These are phyloP conservation scores for Hypomecis atomaria DNA, from an alignment of 2,888 invertebrate species.

Conservation along the genomic window DNA sequence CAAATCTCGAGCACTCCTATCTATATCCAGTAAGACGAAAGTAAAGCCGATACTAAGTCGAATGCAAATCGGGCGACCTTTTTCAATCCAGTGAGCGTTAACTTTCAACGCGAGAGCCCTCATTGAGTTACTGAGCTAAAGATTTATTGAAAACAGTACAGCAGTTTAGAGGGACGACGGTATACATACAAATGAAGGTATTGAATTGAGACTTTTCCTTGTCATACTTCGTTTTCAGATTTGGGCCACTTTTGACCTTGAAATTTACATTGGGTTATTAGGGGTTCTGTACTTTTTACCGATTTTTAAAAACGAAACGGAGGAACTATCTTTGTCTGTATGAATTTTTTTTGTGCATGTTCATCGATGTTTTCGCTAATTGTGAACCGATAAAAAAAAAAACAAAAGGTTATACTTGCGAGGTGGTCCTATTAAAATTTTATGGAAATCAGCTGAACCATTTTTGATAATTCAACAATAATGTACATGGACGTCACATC, in stretches of 20 bases:
- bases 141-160: constrained; percentile 78
- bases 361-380: no score
- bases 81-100: constrained; percentile 71
- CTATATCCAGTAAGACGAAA: constrained; percentile 37
- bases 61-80: constrained; percentile 74
- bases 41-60: constrained; percentile 47
- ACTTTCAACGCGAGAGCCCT: constrained; percentile 60
- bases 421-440: no score
- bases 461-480: no score
- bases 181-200: constrained; percentile 67
- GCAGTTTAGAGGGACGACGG: constrained; percentile 55
- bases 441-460: no score
- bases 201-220: constrained; percentile 25
- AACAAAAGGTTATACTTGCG: no score
- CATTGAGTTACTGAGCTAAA: constrained; percentile 74
- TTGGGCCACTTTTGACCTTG: constrained; percentile 20
- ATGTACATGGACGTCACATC: no score
- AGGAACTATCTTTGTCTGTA: no score
- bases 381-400: no score
- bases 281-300: no score
- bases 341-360: no score
- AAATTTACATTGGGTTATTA: no score
- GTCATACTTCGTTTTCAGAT: constrained; percentile 39
- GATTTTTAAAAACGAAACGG: no score
- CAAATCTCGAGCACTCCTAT: constrained; percentile 42